Evolutionary conservation across 2,113 vertebrate genomes (phyloP), one percentile per base, ranked within the genome.

Genomic region (Sapajus apella): DNA sequence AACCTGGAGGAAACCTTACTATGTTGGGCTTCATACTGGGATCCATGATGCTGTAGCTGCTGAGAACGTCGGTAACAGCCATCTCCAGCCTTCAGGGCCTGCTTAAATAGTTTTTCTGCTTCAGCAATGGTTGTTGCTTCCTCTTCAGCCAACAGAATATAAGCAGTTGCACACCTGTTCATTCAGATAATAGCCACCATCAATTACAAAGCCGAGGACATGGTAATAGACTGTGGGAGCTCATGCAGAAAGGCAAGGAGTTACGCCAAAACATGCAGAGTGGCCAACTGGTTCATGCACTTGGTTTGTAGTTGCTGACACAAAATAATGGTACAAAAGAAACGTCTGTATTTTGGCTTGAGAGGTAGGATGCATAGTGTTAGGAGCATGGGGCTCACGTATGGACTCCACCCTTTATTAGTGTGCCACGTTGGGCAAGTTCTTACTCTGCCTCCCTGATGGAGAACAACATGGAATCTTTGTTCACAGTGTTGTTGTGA

Each of bases 111-210:
- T 68, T 99, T 99, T 97, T 99, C 99, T 50, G 99, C 99, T 98
- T 99, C 99, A 95, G 99, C 99, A 97, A 99, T 99, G 32, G 99
- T 99, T 56, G 99, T 99, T 1, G 99, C 99, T 97, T 99, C 99
- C 93, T 99, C 99, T 98, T 99, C 99, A 1, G 99, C 99, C 98
- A 99, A 98, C 30, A 99, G 99, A 98, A 99, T 99, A 97, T 99
- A 99, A 7, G 99, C 99, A 47, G 99, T 99, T 23, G 99, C 99
- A 98, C 99, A 99, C 93, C 99, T 99, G 96, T 96, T 70, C 98
- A 96, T 96, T 92, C 97, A 97, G 52, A 98, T 58, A 92, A 98
- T n/a, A 81, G 87, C 37, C 50, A 87, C 88, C 52, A 95, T 79
- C 35, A 91, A 80, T 97, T 45, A 97, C 47, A 97, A 87, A 85